These are phyloP conservation scores for Apocrypta bakeri DNA, from an alignment of 1,140 invertebrate species.

Conservation along the genomic window DNA sequence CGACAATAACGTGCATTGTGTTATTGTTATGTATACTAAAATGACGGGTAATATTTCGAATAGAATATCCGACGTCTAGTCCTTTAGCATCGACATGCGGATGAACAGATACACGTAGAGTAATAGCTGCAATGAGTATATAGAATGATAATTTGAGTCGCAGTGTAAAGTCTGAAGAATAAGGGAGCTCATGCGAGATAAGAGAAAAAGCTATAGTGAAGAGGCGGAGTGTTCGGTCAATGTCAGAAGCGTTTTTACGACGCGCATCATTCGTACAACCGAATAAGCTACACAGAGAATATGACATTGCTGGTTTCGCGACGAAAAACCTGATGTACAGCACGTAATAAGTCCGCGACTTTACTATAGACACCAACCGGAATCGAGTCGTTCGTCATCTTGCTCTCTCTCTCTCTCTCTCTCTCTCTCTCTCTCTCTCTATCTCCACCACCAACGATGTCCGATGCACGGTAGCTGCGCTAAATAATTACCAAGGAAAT, in stretches of 20 bases:
- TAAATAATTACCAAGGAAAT: conserved; percentile 20
- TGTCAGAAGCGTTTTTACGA: not conserved
- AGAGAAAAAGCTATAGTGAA: no score
- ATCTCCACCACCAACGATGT: not conserved
- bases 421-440: conserved; percentile 1
- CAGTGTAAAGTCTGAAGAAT: no score
- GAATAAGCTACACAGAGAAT: not conserved
- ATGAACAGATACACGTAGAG: no score
- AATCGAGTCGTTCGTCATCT: not conserved
- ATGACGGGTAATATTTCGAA: no score
- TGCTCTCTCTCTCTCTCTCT: conserved; percentile 3
- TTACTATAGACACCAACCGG: not conserved
- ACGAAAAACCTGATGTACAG: not conserved
- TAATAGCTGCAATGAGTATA: no score
- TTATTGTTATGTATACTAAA: no score
- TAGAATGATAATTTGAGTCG: no score
- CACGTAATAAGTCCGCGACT: not conserved
- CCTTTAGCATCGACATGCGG: no score
- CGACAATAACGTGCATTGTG: no score
- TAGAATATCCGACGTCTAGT: no score
- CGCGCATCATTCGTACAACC: not conserved
- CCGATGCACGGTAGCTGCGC: not conserved
- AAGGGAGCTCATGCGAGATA: no score
- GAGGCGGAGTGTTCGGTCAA: not conserved
- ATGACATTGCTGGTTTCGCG: not conserved